Evolutionary conservation across 2,888 invertebrate genomes (phyloP), one percentile per base, ranked within the genome.

Genomic region (Acanthosepion esculentum): DNA sequence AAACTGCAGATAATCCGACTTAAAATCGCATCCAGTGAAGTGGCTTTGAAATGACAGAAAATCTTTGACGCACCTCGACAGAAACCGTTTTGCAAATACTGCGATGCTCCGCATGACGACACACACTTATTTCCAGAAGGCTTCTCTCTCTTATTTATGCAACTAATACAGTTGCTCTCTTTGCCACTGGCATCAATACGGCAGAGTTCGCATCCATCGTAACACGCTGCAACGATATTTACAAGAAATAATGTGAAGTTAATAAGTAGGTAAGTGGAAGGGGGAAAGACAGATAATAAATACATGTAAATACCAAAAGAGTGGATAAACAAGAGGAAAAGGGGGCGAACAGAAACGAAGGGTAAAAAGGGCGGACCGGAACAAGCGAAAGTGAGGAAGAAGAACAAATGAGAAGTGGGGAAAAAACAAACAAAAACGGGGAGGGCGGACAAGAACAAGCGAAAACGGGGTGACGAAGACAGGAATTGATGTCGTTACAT

Each of bases 201-300:
- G 94, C 97, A 97, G 48, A 95, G 95, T 48, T 94, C 91, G 95
- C 97, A 97, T 26, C 96, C 96, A 23, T 94, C 78, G 53, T 95
- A 95, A 95, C 96, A 96, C 48, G 95, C 96, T 96, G 95, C 10
- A 78, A 78, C n/a, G 12, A 78, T n/a, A 33, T 15, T 33, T 2
- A 59, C 23, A 59, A 18, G 53, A 53, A 15, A 53, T 10, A 53
- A 15, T 15, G 53, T 10, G 53, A 53, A 15, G n/a, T n/a, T n/a
- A n/a, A n/a, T n/a, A n/a, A n/a, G n/a, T n/a, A n/a, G n/a, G n/a
- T n/a, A n/a, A n/a, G 15, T 10, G 15, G 53, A 53, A 1, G 15
- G 53, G 53, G 53, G 23, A 20, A 5, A 55, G 20, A 3, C 20
- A 55, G 55, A 55, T 55, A 20, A 20, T 50, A 50, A 50, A 50